Evolutionary conservation across 1,140 invertebrate species (phyloP).

Genomic region (Megalonaias nervosa): DNA sequence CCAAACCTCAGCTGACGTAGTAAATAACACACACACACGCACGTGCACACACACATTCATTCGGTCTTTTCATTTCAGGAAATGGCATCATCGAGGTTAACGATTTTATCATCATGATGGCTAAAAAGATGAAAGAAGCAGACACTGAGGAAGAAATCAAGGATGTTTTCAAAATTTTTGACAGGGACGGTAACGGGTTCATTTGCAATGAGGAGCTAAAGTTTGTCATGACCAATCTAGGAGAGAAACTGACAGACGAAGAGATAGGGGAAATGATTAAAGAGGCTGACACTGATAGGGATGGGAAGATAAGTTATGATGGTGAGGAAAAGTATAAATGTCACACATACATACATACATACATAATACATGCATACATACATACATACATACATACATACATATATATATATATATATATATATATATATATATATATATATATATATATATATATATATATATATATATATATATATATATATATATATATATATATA

Average conservation of each 20-base stretch:
- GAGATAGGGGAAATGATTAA: constrained; percentile 25
- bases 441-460: too few species aligned
- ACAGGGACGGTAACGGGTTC: constrained; percentile 16
- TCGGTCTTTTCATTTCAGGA: constrained; percentile 77
- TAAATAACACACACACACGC: neutral
- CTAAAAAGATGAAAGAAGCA: constrained; percentile 99
- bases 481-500: too few species aligned
- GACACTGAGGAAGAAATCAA: constrained; percentile 96
- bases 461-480: too few species aligned
- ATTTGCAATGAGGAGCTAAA: constrained; percentile 14
- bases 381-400: too few species aligned
- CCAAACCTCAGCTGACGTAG: neutral
- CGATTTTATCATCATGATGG: constrained; percentile 86
- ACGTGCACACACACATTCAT: too few species aligned
- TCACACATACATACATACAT: too few species aligned
- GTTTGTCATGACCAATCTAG: constrained; percentile 10
- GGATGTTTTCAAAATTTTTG: constrained; percentile 76
- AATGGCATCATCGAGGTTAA: constrained; percentile 99
- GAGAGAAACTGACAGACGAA: constrained; percentile 23
- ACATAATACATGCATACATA: too few species aligned
- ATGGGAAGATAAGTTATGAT: constrained; percentile 8
- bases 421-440: too few species aligned
- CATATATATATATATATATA: too few species aligned
- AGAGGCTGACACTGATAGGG: constrained; percentile 10
- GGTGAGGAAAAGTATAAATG: constrained; percentile 3